Evolutionary conservation across 1,140 invertebrate genomes (phyloP).

Genomic region (Eriocheir sinensis): DNA sequence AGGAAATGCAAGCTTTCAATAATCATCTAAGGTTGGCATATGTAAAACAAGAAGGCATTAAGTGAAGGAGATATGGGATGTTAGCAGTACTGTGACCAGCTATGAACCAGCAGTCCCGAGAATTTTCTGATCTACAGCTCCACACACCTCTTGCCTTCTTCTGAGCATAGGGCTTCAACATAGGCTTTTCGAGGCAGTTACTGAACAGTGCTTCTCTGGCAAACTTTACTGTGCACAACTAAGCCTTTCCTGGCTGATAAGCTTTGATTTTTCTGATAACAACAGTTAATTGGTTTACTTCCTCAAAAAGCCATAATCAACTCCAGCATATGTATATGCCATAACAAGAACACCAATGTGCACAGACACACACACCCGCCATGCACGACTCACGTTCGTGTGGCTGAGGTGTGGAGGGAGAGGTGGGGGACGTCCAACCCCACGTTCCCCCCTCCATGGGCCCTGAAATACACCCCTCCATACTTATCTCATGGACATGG

Average conservation of each 20-base stretch:
- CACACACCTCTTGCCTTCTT: conserved; percentile 68
- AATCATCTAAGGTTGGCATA: conserved; percentile 58
- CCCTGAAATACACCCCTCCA: conserved; percentile 76
- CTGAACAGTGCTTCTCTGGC: conserved; percentile 26
- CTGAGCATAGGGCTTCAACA: conserved; percentile 65
- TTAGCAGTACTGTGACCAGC: conserved; percentile 47
- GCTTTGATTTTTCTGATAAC: conserved; percentile 13
- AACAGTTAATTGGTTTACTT: conserved; percentile 35
- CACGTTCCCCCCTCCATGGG: conserved; percentile 77
- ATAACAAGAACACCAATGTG: conserved; percentile 72
- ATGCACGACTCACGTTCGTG: conserved; percentile 77
- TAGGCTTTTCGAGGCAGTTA: conserved; percentile 63
- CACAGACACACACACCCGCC: conserved; percentile 75
- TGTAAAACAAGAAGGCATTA: conserved; percentile 63
- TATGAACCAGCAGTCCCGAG: conserved; percentile 37
- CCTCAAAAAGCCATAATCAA: conserved; percentile 69
- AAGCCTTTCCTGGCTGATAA: conserved; percentile 23
- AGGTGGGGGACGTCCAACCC: conserved; percentile 78
- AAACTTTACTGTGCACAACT: conserved; percentile 34
- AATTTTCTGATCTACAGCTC: conserved; percentile 36
- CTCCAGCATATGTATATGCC: conserved; percentile 69
- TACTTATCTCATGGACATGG: conserved; percentile 53
- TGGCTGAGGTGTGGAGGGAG: conserved; percentile 78
- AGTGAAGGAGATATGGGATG: conserved; percentile 47
- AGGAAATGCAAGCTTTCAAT: conserved; percentile 56